Base-by-base conservation (phyloP, 2,888 invertebrate species). In the Blomia tropicalis region DNA sequence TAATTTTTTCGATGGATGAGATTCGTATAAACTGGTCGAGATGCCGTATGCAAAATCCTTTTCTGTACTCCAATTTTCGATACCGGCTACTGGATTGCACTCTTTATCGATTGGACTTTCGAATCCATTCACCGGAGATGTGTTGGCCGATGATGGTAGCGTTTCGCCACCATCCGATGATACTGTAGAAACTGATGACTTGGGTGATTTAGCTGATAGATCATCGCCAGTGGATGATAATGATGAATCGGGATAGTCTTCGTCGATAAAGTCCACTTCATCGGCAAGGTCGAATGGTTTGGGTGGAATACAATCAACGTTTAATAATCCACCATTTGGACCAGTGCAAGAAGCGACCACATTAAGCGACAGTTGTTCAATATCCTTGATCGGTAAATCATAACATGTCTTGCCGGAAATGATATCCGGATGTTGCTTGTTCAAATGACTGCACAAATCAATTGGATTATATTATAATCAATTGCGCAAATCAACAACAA, bases 1-100 rank as follows among this genome's bases (percentile, higher is more conserved):
- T 68, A 76, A 75, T 19, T 82, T 81, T 62, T 83, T 85, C 53
- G 85, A 77, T 68, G 87, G 86, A 75, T 88, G 85, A 69, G 81
- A 80, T 71, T 89, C 89, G 72, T 89, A 89, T 53, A 89, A 76
- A 0, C 87, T 86, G 62, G 84, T 83, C 30, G 83, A 82, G 59
- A 82, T 76, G 43, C 85, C 85, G 71, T 78, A 85, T 2, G 82
- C 81, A 63, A 75, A 75, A 27, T 78, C 78, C 54, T 78, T 76
- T 61, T 78, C 77, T 58, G 72, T 72, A 68, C 78, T 80, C 83
- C 83, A 83, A 69, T 79, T 76, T 5, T 68, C 68, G 27, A 76
- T 72, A 1, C 79, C 79, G 58, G 78, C 78, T n/a, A 78, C 70
- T 58, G 73, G 63, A 41, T 66, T 65, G 25, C 51, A 31, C 17